Evolutionary conservation across 2,113 vertebrate genomes (phyloP).

Genomic region (Micromys minutus): DNA sequence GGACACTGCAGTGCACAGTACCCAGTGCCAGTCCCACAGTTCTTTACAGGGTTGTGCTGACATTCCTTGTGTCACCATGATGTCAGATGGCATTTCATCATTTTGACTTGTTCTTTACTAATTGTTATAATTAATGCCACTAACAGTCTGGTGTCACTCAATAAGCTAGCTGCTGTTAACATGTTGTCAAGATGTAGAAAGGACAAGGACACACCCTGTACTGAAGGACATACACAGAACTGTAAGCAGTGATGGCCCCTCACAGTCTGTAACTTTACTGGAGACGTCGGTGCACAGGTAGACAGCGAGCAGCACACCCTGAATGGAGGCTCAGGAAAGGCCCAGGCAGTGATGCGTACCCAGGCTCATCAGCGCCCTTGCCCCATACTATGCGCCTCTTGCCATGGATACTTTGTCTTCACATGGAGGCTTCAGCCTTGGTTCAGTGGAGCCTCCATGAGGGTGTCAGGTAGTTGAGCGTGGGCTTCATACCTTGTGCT

Average conservation of each 20-base stretch:
- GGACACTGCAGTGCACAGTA: rapidly evolving
- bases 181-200: background rate
- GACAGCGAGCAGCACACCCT: background rate
- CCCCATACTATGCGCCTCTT: no score
- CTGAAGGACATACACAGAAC: background rate
- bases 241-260: background rate
- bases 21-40: no score
- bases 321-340: background rate
- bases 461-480: rapidly evolving
- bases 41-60: no score
- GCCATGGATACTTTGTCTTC: rapidly evolving
- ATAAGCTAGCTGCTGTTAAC: background rate
- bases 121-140: background rate
- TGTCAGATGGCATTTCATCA: background rate
- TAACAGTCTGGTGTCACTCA: background rate
- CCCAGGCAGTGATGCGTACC: background rate
- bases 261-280: rapidly evolving
- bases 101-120: background rate
- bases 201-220: background rate
- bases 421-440: background rate
- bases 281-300: background rate
- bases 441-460: rapidly evolving
- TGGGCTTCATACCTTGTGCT: rapidly evolving
- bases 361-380: no score
- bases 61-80: background rate